These are phyloP conservation scores for Octomys mimax DNA, from an alignment of 2,797 vertebrate species.

Conservation along the genomic window DNA sequence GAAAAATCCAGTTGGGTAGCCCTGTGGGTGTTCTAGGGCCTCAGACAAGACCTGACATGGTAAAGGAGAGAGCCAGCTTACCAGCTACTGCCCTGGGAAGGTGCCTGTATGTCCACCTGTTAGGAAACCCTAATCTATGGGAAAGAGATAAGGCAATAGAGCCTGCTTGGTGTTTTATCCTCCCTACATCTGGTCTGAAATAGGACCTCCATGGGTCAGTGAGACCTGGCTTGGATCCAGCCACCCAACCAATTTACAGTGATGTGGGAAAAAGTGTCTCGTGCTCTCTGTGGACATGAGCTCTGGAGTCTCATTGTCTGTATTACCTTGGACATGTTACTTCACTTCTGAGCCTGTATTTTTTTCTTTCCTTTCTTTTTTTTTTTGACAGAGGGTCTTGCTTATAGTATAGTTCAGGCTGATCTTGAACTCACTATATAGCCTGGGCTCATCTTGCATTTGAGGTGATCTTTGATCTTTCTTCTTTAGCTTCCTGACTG, in stretches of 20 bases:
- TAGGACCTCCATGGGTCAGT: constrained; percentile 45
- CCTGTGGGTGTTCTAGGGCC: constrained; percentile 60
- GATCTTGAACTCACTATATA: background rate
- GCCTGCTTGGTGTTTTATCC: constrained; percentile 74
- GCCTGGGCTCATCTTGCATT: background rate
- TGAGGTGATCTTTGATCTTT: background rate
- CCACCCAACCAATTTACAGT: constrained; percentile 28
- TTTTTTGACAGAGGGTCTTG: background rate
- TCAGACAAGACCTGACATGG: constrained; percentile 77
- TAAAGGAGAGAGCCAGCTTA: constrained; percentile 20
- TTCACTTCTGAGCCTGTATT: constrained; percentile 28
- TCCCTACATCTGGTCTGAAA: constrained; percentile 70
- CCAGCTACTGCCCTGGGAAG: constrained; percentile 69
- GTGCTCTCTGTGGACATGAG: background rate
- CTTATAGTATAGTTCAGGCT: background rate
- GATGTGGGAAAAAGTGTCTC: background rate
- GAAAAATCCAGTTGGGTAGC: constrained; percentile 73
- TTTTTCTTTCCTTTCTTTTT: background rate
- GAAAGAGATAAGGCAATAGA: constrained; percentile 75
- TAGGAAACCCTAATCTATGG: constrained; percentile 79
- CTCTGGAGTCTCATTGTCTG: background rate
- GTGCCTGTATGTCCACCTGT: constrained; percentile 75
- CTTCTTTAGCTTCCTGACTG: background rate
- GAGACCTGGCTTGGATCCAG: constrained; percentile 37
- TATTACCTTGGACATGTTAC: constrained; percentile 25